Conservation (phyloP, 2,888 invertebrate species). For the Isotomurus palustris region DNA sequence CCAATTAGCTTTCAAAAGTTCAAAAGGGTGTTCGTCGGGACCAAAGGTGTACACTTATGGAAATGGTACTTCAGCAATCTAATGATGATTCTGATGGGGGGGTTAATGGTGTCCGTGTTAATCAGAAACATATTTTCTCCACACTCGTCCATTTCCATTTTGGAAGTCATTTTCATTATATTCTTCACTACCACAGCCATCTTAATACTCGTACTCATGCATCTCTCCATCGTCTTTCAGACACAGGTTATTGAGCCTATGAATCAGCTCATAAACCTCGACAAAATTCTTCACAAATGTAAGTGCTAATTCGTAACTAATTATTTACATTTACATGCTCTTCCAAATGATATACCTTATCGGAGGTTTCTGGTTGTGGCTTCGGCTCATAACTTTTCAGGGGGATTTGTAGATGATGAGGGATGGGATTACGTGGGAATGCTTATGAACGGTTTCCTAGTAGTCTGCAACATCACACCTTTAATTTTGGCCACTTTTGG, state of each 20-base stretch:
- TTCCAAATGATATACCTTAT: neutral
- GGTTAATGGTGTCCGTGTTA: neutral
- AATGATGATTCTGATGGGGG: neutral
- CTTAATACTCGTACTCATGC: neutral
- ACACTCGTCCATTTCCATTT: neutral
- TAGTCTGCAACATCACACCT: neutral
- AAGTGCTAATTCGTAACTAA: neutral
- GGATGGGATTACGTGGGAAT: slow-evolving; percentile 1
- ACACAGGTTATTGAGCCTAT: neutral
- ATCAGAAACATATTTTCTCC: neutral
- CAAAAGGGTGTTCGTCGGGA: neutral
- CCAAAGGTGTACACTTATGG: neutral
- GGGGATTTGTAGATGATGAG: neutral
- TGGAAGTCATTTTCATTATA: neutral
- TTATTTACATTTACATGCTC: neutral
- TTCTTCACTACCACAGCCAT: neutral
- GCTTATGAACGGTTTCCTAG: slow-evolving; percentile 3
- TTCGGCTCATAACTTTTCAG: too few species aligned
- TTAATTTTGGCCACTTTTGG: neutral
- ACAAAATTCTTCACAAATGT: neutral
- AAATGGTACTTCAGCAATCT: neutral
- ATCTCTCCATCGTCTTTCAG: neutral
- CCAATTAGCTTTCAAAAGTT: neutral
- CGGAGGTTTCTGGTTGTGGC: too few species aligned
- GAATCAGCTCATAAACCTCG: slow-evolving; percentile 1